Conservation (phyloP, 2,113 vertebrate species). For the Falcunculus frontatus region DNA sequence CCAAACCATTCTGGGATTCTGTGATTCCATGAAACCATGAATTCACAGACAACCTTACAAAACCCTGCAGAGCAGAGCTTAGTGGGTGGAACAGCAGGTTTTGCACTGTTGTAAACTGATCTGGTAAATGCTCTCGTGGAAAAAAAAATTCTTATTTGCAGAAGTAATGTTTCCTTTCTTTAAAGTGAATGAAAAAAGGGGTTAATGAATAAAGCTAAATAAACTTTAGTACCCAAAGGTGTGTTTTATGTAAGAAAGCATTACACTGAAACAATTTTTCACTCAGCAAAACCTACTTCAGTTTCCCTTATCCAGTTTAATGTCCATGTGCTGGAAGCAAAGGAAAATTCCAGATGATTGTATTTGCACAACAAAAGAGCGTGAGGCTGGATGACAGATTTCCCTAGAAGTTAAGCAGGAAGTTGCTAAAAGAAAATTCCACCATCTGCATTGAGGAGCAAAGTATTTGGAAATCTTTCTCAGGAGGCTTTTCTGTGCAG, state of each 20-base stretch:
- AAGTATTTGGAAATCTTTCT: neutral
- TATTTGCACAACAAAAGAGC: neutral
- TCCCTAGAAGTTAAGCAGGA: neutral
- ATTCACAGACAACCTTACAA: neutral
- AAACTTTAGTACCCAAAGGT: neutral
- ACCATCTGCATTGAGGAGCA: neutral
- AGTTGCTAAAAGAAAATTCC: neutral
- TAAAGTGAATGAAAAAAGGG: neutral
- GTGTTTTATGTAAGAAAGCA: neutral
- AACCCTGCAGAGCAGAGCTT: neutral
- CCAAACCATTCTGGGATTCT: neutral
- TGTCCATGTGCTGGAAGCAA: neutral
- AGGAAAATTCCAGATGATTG: neutral
- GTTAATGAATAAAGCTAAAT: neutral
- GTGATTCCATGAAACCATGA: neutral
- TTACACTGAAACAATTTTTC: neutral
- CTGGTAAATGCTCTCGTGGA: neutral
- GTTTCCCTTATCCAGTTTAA: neutral
- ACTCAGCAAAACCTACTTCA: neutral
- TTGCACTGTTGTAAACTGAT: neutral
- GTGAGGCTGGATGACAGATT: neutral
- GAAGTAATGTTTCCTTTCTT: neutral
- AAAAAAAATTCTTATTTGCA: neutral
- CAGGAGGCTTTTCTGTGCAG: neutral
- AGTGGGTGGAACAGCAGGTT: neutral